Conservation (phyloP, 2,113 vertebrate genomes). For the Acinonyx jubatus region DNA sequence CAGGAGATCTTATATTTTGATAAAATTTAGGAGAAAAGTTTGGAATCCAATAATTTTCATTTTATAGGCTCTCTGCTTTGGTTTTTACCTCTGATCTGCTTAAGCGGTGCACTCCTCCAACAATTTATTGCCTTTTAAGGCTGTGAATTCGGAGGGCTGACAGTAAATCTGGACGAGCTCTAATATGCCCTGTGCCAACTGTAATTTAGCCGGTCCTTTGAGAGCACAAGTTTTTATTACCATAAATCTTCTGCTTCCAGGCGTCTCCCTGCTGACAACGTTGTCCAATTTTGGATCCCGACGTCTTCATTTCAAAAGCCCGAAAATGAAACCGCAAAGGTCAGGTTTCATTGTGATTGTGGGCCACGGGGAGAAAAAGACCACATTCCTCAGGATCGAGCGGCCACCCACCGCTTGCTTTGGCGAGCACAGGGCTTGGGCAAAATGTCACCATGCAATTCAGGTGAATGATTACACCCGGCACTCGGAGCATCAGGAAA, state of each 20-base stretch:
- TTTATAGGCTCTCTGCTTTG: slow-evolving; percentile 55
- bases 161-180: slow-evolving; percentile 72
- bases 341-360: slow-evolving; percentile 74
- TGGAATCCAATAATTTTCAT: slow-evolving; percentile 54
- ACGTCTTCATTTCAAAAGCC: slow-evolving; percentile 79
- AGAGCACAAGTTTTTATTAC: slow-evolving; percentile 74
- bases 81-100: slow-evolving; percentile 53
- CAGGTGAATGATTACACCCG: slow-evolving; percentile 64
- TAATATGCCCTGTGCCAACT: slow-evolving; percentile 78
- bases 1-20: not conserved
- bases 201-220: slow-evolving; percentile 77
- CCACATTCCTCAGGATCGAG: not conserved
- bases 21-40: slow-evolving; percentile 55
- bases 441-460: slow-evolving; percentile 74
- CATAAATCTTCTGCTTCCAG: slow-evolving; percentile 75
- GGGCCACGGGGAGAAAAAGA: slow-evolving; percentile 30
- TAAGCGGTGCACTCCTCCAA: slow-evolving; percentile 55
- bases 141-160: slow-evolving; percentile 68
- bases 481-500: slow-evolving; percentile 66
- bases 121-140: slow-evolving; percentile 72
- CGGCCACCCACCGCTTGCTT: slow-evolving; percentile 48
- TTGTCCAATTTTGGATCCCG: slow-evolving; percentile 72
- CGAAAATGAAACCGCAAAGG: slow-evolving; percentile 74
- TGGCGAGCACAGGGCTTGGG: slow-evolving; percentile 22
- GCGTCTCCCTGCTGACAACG: slow-evolving; percentile 70